Base-by-base conservation (phyloP, 2,797 vertebrate genomes). In the Microctenopoma lineatum region DNA sequence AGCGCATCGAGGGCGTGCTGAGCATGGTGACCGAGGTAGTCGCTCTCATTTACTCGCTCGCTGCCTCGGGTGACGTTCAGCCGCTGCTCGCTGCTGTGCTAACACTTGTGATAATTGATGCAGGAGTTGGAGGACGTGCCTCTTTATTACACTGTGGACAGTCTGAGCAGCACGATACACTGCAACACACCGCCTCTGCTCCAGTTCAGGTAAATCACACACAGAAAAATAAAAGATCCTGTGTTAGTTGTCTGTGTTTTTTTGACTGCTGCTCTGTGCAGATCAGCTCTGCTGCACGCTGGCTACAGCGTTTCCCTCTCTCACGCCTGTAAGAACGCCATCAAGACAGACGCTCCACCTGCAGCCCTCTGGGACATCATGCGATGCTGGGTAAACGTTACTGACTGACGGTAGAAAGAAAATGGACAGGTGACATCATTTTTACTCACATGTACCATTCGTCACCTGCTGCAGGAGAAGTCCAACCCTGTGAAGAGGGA, bases 291-390 rank as follows among this genome's bases (percentile, higher is more conserved):
- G 34, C 93, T 98, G 2, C 94, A 96, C 0, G 96, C 96, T 0
- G 96, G 96, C 13, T 90, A 95, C 92, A 92, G 92, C 6, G 97
- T 97, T 32, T 97, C 96, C 0, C 93, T 98, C 16, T 96, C 97
- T 42, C 97, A 98, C 0, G 96, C 97, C 75, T 96, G 95, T 78
- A 96, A 96, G 75, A 97, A 96, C 0, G 95, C 94, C 0, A 83
- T 98, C 29, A 98, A 98, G 89, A 98, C 97, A 0, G 94, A 97
- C 0, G 97, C 96, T 0, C 94, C 96, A 0, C 72, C 95, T 0
- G 70, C 84, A 0, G 90, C 78, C 21, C 66, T 98, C 74, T 98
- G 97, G 97, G 96, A 98, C 85, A 86, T 98, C 87, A 96, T 98
- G 96, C 94, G 97, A 54, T 95, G 95, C 92, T 98, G 97, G 97